These are phyloP conservation scores for Ormyrus nitidulus DNA, from an alignment of 2,888 invertebrate species.

Conservation along the genomic window DNA sequence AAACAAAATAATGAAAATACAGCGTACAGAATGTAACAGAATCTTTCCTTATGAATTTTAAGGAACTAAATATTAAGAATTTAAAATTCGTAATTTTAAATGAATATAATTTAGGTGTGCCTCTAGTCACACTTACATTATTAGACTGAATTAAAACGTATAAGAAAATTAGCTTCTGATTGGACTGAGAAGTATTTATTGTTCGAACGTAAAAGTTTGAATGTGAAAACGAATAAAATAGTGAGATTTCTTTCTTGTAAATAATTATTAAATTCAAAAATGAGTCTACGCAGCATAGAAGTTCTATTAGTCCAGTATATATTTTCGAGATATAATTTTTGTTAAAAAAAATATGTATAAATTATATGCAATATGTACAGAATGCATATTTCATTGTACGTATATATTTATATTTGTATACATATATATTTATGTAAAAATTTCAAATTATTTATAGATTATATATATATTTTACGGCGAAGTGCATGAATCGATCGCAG, in stretches of 20 bases:
- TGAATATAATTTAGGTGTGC: neutral
- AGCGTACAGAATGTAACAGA: too few relatives aligned
- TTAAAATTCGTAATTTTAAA: neutral
- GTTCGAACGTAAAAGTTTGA: neutral
- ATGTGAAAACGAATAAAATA: conserved; percentile 21
- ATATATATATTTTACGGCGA: conserved; percentile 24
- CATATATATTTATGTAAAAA: conserved; percentile 54
- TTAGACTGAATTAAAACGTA: conserved; percentile 41
- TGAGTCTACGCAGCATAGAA: conserved; percentile 47
- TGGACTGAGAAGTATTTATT: conserved; percentile 25
- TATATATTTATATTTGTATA: conserved; percentile 40
- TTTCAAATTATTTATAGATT: conserved; percentile 43
- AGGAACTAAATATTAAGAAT: neutral
- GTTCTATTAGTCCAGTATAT: conserved; percentile 54
- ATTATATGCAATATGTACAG: conserved; percentile 53
- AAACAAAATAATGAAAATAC: too few relatives aligned
- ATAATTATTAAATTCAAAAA: conserved; percentile 28
- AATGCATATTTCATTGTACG: conserved; percentile 22
- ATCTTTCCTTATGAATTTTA: too few relatives aligned
- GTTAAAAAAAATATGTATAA: conserved; percentile 50
- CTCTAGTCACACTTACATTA: conserved; percentile 38
- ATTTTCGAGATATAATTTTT: conserved; percentile 62
- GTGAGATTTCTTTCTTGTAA: conserved; percentile 34
- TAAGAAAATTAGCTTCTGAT: conserved; percentile 10
- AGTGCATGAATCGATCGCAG: conserved; percentile 2